Evolutionary conservation across 2,113 vertebrate genomes (phyloP).

Genomic region (Vanacampus margaritifer): DNA sequence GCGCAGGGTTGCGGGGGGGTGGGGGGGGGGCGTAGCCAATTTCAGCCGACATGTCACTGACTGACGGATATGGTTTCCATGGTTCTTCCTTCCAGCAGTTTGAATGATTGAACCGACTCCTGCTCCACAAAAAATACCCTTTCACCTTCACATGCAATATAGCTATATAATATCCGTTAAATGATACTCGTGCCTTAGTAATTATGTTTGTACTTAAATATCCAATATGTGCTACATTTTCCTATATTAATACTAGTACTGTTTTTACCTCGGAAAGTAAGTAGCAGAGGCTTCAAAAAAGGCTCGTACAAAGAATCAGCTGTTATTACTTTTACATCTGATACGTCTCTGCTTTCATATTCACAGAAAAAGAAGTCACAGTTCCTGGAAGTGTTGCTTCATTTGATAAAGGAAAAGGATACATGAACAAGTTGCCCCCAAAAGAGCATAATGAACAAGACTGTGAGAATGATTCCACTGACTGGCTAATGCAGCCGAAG

Average conservation of each 20-base stretch:
- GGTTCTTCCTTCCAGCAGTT: not conserved
- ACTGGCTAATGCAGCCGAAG: constrained; percentile 54
- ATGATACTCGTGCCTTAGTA: not conserved
- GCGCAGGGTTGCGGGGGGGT: not conserved
- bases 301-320: not conserved
- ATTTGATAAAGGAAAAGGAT: constrained; percentile 49
- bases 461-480: constrained; percentile 27
- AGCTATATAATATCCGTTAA: not conserved
- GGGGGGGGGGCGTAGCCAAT: not conserved
- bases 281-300: not conserved
- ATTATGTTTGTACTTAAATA: not conserved
- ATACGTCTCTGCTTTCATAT: constrained; percentile 27
- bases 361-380: constrained; percentile 37
- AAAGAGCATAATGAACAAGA: constrained; percentile 43
- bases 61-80: not conserved
- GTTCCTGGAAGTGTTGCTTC: constrained; percentile 36
- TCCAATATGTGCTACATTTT: not conserved
- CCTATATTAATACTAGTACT: not conserved
- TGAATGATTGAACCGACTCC: not conserved
- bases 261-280: not conserved
- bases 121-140: not conserved
- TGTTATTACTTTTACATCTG: constrained; percentile 10
- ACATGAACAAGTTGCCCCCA: constrained; percentile 22
- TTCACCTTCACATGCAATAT: not conserved
- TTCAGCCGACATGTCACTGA: constrained; percentile 3